Conservation (phyloP, 2,888 invertebrate genomes). For the Caenorhabditis sulstoni region DNA sequence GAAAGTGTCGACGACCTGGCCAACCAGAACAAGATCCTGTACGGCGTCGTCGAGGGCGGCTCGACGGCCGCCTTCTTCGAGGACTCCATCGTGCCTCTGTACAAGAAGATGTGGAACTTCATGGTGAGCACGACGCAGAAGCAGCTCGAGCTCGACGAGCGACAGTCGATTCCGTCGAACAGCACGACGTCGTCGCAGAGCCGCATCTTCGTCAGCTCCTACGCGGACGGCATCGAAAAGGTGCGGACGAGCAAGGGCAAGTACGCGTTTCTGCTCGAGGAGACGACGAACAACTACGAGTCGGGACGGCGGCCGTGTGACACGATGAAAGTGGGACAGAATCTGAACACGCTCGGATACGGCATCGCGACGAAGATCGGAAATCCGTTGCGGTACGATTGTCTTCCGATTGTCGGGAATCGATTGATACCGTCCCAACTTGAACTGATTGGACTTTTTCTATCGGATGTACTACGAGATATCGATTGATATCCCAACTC, state of each 20-base stretch:
- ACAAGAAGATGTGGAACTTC: conserved; percentile 94
- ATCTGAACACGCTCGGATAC: conserved; percentile 87
- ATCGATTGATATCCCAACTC: too few species aligned
- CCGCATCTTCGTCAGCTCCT: conserved; percentile 82
- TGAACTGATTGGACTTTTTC: too few species aligned
- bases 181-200: conserved; percentile 55
- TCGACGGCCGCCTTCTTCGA: conserved; percentile 92
- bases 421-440: too few species aligned
- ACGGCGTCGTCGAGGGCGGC: conserved; percentile 87
- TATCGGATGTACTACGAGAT: too few species aligned
- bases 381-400: conserved; percentile 64
- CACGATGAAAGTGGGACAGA: conserved; percentile 87
- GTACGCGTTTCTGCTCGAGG: conserved; percentile 84
- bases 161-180: conserved; percentile 13
- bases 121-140: conserved; percentile 86
- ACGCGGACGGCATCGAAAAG: conserved; percentile 82
- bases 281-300: conserved; percentile 87
- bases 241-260: conserved; percentile 84
- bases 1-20: conserved; percentile 93
- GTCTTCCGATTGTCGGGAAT: background rate
- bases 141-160: conserved; percentile 82
- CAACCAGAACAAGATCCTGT: conserved; percentile 93
- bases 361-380: conserved; percentile 82
- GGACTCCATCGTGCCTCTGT: conserved; percentile 90
- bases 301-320: conserved; percentile 94